Percentiles rank a stretch among this genome's conserved stretches.
phyloP scores from a whole-genome alignment of 1,140 invertebrate species.

The Lepeophtheirus salmonis region DNA sequence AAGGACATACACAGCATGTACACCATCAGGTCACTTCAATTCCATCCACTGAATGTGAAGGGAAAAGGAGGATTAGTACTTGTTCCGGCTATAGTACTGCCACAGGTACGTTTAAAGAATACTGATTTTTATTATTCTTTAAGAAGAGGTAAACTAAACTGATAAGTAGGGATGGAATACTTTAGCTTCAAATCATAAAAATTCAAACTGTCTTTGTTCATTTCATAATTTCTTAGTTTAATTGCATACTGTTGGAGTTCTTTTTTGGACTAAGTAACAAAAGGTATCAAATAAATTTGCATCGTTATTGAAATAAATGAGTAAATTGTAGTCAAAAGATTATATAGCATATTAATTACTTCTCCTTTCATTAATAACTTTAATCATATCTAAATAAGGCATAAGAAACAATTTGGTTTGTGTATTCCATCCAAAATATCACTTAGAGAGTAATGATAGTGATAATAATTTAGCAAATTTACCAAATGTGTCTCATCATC shows the following conservation, averaged over 20 bases:
- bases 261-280: too few species aligned
- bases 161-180: not conserved
- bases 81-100: conserved; percentile 18
- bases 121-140: not conserved
- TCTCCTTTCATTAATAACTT: too few species aligned
- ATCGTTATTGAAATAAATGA: too few species aligned
- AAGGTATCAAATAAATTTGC: too few species aligned
- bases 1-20: not conserved
- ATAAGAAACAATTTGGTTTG: too few species aligned
- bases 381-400: too few species aligned
- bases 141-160: not conserved
- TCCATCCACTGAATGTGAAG: conserved; percentile 2
- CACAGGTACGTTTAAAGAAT: conserved; percentile 12
- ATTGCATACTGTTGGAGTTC: too few species aligned
- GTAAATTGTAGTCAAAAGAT: too few species aligned
- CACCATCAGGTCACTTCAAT: not conserved
- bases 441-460: not conserved
- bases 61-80: conserved; percentile 10
- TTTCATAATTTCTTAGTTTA: too few species aligned
- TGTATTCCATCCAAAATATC: not conserved
- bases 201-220: too few species aligned
- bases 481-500: conserved; percentile 23
- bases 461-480: not conserved
- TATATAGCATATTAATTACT: too few species aligned
- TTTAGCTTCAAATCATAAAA: too few species aligned